phyloP scores from a whole-genome alignment of 2,797 vertebrate genomes.

The Mormyrus hasselquistii region DNA sequence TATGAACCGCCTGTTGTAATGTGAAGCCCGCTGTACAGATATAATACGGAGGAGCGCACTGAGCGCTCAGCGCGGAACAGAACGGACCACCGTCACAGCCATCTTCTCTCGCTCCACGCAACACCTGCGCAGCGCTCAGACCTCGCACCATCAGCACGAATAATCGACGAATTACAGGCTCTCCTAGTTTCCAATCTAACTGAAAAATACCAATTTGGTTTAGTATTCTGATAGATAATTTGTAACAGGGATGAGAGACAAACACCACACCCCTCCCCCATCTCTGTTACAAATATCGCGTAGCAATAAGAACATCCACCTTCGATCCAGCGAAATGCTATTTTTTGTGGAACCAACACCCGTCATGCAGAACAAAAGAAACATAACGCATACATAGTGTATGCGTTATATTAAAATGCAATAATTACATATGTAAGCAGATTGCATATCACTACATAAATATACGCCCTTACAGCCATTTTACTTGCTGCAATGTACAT shows the following conservation, averaged over 20 bases:
- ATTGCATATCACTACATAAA: background rate
- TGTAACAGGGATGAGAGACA: slow-evolving; percentile 50
- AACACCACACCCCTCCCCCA: slow-evolving; percentile 58
- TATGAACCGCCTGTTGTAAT: background rate
- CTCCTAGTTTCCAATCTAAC: background rate
- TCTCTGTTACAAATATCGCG: slow-evolving; percentile 48
- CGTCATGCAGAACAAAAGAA: background rate
- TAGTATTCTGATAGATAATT: slow-evolving; percentile 15
- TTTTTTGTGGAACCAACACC: background rate
- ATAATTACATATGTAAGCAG: background rate
- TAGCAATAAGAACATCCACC: slow-evolving; percentile 25
- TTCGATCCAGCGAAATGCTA: background rate
- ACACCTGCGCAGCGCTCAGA: slow-evolving; percentile 28
- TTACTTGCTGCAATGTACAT: background rate
- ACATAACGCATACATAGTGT: background rate
- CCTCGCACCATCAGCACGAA: background rate
- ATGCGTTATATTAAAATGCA: background rate
- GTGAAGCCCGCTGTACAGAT: background rate
- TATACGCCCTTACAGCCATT: background rate
- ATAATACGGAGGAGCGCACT: background rate
- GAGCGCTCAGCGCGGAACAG: slow-evolving; percentile 14
- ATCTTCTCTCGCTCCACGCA: slow-evolving; percentile 34
- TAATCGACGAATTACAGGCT: background rate
- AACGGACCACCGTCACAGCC: slow-evolving; percentile 36
- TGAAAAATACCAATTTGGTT: background rate